Evolutionary conservation across 1,140 invertebrate genomes (phyloP).

Genomic region (Babylonia areolata): DNA sequence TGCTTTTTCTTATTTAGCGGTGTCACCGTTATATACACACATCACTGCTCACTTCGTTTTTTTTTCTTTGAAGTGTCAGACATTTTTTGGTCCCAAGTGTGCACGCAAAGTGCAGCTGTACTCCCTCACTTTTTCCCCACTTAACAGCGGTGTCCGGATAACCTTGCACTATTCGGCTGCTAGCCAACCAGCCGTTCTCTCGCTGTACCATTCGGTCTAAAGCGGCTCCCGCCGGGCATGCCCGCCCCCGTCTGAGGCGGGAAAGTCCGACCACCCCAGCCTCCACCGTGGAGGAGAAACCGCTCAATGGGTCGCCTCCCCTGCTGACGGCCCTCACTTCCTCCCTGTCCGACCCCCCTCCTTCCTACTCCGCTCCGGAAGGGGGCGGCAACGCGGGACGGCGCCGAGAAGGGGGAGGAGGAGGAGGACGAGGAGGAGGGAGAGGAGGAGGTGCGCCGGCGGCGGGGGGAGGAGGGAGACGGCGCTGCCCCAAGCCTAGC

Average conservation of each 20-base stretch:
- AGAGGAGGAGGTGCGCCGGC: constrained; percentile 12
- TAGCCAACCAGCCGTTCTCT: background rate
- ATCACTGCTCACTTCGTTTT: background rate
- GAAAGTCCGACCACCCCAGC: background rate
- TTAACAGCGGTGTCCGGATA: background rate
- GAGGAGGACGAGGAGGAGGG: background rate
- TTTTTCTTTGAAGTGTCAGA: background rate
- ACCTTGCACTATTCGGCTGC: constrained; percentile 32
- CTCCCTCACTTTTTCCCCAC: background rate
- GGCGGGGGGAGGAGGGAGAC: constrained; percentile 18
- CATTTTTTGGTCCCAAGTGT: background rate
- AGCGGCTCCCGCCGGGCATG: constrained; percentile 19
- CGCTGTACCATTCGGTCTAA: constrained; percentile 37
- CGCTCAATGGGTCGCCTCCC: constrained; percentile 25
- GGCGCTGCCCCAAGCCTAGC: constrained; percentile 28
- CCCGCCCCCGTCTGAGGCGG: constrained; percentile 28
- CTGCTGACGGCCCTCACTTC: background rate
- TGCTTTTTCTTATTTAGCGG: no score
- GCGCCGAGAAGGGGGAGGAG: background rate
- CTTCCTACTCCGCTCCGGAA: no score
- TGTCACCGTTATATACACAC: background rate
- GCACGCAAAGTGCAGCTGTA: background rate
- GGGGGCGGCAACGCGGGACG: background rate
- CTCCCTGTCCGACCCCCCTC: background rate
- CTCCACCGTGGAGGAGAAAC: constrained; percentile 18